Base-by-base conservation (phyloP, 1,140 invertebrate species). In the Lanistes nyassanus region DNA sequence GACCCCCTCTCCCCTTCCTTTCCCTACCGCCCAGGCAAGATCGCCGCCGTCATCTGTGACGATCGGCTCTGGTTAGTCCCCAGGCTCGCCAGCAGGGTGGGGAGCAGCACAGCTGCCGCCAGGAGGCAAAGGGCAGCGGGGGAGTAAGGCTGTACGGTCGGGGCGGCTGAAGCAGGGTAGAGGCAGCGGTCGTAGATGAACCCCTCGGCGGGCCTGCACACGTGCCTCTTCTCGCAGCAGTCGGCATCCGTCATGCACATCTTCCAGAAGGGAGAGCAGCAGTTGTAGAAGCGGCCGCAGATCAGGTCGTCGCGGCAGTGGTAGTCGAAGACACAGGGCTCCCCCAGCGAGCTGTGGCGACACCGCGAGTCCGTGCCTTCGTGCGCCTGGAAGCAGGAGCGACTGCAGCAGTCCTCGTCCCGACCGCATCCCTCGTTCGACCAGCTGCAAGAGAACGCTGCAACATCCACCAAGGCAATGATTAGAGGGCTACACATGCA, bases 181-280 rank as follows among this genome's bases (percentile, higher is more conserved):
- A 84, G 78, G 56, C 83, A 84, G 3, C 81, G 55, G 19, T 83
- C 76, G 77, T 84, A 84, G 42, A 77, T 76, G 66, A 82, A 83
- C 0, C 82, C 82, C 9, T 75, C 58, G 7, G 77, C 79, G 3
- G 76, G 60, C 19, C 78, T 47, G 55, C 83, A 84, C 4, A 80
- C 76, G 60, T 83, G 80, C 5, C 74, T 53, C 9, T 19, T 6
- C 26, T 83, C 78, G 64, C 83, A 84, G 71, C 83, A 84, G 37
- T 84, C 79, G 19, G 60, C 55, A 6, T 47, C n/a, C 11, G 79
- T 62, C 16, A 76, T 75, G 72, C 83, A 84, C 36, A 78, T 74
- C 26, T 81, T 80, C 83, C 83, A 84, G 42, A 75, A 83, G 0
- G 80, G 80, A 0, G 83, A 77, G 68, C 83, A 84, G 76, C 83